Evolutionary conservation across 2,888 invertebrate genomes (phyloP).

Genomic region (Aromia moschata): DNA sequence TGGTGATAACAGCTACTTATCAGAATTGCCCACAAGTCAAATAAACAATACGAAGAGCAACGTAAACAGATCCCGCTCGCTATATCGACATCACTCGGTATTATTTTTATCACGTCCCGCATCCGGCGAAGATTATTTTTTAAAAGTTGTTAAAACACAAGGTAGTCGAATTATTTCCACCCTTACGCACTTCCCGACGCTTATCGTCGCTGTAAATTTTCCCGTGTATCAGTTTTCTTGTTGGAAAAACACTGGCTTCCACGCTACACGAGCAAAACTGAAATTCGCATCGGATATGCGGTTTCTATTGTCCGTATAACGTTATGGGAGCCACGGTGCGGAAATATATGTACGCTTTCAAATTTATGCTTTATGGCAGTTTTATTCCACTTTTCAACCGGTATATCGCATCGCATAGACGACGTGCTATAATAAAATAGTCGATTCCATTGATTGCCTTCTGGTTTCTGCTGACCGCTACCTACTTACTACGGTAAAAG

Average conservation of each 20-base stretch:
- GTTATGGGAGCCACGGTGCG: slow-evolving; percentile 37
- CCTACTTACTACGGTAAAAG: slow-evolving; percentile 1
- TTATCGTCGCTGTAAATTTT: too few relatives aligned
- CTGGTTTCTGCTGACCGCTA: not conserved
- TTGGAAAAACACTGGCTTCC: slow-evolving; percentile 1
- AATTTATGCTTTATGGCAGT: slow-evolving; percentile 26
- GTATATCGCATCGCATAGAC: too few relatives aligned
- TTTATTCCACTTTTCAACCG: slow-evolving; percentile 12
- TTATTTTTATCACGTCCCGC: too few relatives aligned
- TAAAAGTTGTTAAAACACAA: too few relatives aligned
- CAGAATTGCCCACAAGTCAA: slow-evolving; percentile 9
- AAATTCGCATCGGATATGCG: slow-evolving; percentile 24
- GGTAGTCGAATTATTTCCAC: too few relatives aligned
- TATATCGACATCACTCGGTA: too few relatives aligned
- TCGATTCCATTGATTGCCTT: not conserved
- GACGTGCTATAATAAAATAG: too few relatives aligned
- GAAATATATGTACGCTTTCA: slow-evolving; percentile 38
- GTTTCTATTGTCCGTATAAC: slow-evolving; percentile 43
- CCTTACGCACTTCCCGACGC: not conserved
- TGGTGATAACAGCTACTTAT: not conserved
- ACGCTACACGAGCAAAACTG: slow-evolving; percentile 24
- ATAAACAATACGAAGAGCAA: slow-evolving; percentile 9
- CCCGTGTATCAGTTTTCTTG: not conserved
- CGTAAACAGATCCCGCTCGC: too few relatives aligned
- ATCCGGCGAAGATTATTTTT: too few relatives aligned